These are phyloP conservation scores for Oophaga pumilio DNA, from an alignment of 2,113 vertebrate genomes.

Conservation along the genomic window DNA sequence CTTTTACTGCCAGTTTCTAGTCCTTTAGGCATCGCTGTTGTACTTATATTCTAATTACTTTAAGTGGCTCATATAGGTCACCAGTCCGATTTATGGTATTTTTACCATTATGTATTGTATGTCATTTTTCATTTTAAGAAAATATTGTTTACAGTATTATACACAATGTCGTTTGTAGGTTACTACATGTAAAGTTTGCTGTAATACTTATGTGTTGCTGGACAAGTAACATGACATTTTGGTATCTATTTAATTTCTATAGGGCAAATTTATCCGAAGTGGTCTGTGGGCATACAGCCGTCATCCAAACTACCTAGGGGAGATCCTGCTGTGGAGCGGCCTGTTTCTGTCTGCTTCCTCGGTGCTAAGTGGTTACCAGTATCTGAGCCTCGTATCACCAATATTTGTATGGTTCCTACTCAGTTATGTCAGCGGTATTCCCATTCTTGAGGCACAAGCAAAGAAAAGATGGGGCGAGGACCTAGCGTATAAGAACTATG, in stretches of 20 bases:
- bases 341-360: conserved; percentile 77
- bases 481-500: conserved; percentile 69
- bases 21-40: no score
- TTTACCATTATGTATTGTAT: no score
- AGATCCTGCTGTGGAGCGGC: conserved; percentile 81
- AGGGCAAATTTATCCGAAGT: conserved; percentile 79
- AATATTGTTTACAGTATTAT: no score
- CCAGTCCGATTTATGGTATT: no score
- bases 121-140: no score
- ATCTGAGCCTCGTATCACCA: conserved; percentile 71
- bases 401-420: conserved; percentile 80
- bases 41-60: no score
- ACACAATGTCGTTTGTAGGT: no score
- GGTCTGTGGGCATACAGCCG: conserved; percentile 79
- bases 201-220: no score
- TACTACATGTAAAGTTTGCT: no score
- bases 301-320: conserved; percentile 80
- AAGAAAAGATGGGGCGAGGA: conserved; percentile 74
- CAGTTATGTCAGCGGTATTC: conserved; percentile 74
- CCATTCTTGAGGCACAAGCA: conserved; percentile 76
- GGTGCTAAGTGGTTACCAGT: conserved; percentile 72
- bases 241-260: background rate
- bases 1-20: no score
- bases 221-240: background rate
- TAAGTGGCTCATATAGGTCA: no score